Conservation (phyloP, 2,888 invertebrate species). For the Polietes domitor region DNA sequence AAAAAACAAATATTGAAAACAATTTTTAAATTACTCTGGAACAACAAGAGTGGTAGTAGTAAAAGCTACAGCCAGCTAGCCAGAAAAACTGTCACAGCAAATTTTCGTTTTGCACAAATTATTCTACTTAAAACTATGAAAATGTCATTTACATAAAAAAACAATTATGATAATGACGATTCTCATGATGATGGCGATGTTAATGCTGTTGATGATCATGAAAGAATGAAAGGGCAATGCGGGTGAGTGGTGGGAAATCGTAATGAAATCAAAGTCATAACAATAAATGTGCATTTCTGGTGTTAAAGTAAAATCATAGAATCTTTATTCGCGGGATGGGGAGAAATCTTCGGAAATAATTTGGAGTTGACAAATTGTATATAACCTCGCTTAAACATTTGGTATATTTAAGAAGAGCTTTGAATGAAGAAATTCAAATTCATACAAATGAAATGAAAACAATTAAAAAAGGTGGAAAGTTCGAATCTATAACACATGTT, state of each 20-base stretch:
- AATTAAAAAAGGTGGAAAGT: too few relatives aligned
- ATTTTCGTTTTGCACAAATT: too few relatives aligned
- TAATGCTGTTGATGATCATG: not conserved
- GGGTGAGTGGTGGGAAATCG: not conserved
- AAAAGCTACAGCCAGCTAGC: not conserved
- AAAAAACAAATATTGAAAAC: constrained; percentile 48
- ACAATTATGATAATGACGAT: constrained; percentile 23
- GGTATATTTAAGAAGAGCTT: too few relatives aligned
- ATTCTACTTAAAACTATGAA: not conserved
- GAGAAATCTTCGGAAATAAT: too few relatives aligned
- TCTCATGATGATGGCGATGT: not conserved
- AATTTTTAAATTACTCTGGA: constrained; percentile 42
- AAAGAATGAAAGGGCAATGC: not conserved
- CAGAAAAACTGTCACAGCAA: not conserved
- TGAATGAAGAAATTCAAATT: too few relatives aligned
- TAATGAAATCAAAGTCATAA: constrained; percentile 56
- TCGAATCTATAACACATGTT: too few relatives aligned
- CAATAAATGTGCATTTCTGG: constrained; percentile 46
- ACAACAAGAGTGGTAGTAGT: not conserved
- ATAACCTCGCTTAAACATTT: too few relatives aligned
- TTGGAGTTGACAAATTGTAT: too few relatives aligned
- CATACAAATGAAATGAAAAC: too few relatives aligned
- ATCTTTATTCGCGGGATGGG: too few relatives aligned
- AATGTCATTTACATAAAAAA: constrained; percentile 45
- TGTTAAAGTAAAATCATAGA: not conserved